Conservation (phyloP, 2,888 invertebrate genomes). For the Acronicta alni region DNA sequence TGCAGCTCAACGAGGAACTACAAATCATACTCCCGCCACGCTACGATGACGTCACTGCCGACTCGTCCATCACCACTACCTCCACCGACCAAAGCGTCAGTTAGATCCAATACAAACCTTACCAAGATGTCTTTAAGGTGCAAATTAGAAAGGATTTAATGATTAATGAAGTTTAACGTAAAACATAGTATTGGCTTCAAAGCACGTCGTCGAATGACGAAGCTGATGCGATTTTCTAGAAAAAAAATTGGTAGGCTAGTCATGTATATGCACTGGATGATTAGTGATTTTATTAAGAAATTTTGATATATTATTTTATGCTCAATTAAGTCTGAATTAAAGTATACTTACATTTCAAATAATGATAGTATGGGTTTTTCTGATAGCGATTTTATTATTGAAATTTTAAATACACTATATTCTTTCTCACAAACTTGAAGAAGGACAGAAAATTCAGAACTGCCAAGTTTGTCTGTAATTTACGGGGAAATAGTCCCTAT, state of each 20-base stretch:
- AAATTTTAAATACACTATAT: too few relatives aligned
- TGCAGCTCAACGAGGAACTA: conserved; percentile 78
- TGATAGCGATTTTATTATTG: neutral
- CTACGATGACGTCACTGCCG: conserved; percentile 76
- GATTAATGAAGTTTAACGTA: conserved; percentile 59
- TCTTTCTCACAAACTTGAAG: too few relatives aligned
- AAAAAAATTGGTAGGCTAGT: conserved; percentile 62
- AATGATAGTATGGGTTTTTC: conserved; percentile 4
- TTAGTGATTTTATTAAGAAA: conserved; percentile 61
- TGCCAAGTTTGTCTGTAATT: too few relatives aligned
- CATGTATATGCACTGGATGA: conserved; percentile 73
- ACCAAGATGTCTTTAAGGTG: conserved; percentile 12
- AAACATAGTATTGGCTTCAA: conserved; percentile 55
- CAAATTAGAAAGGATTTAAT: conserved; percentile 36
- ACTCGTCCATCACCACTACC: conserved; percentile 67
- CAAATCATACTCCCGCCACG: conserved; percentile 84
- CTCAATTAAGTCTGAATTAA: conserved; percentile 25
- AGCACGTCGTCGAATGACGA: conserved; percentile 60
- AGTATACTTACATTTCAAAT: conserved; percentile 25
- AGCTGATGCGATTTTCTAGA: conserved; percentile 60
- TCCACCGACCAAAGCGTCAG: conserved; percentile 54
- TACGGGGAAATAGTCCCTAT: too few relatives aligned
- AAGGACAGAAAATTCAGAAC: too few relatives aligned
- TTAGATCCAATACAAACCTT: conserved; percentile 40
- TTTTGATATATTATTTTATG: conserved; percentile 26